Base-by-base conservation (phyloP, 2,797 vertebrate genomes). In the Aselliscus stoliczkanus region DNA sequence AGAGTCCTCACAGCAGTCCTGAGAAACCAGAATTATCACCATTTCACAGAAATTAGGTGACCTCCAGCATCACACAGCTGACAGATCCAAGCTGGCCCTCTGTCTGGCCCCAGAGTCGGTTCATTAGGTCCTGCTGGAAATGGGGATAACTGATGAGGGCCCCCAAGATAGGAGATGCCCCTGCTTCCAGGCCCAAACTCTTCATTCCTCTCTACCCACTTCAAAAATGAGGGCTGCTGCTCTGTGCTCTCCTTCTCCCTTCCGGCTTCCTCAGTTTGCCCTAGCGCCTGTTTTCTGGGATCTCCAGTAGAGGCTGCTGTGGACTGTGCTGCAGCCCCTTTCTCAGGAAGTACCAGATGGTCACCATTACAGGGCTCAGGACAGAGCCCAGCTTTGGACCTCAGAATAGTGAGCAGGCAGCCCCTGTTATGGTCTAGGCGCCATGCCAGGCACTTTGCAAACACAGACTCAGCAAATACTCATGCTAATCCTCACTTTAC, bases 351-450 rank as follows among this genome's bases (percentile, higher is more conserved):
- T 56, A 25, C 0, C 13, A 7, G 1, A 0, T 5, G 23, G 47
- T 34, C 50, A 5, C 12, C 2, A 20, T 2, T 54, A 29, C 34
- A 54, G 1, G 0, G 29, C 42, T 3, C 10, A 10, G 21, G 44
- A 82, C 44, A 25, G 47, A 76, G 23, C 25, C n/a, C 3, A 13
- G 39, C 79, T 76, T 62, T 18, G 52, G 5, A 17, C 76, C 9
- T 92, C 2, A 0, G 17, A 20, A 13, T 7, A 29, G 72, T 34
- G 62, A 14, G 50, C 11, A 20, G 56, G 21, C 5, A 60, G 27
- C 14, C 37, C 23, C 25, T 0, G 8, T 72, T 27, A 2, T 20
- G 67, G 37, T 15, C 15, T 70, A 17, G 83, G 67, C 7, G 1
- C 37, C 10, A 11, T 23, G 25, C 37, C 44, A 13, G 7, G 34